Conservation (phyloP, 35 echinoderm and acorn worm species). For the Chiridota heheva region DNA sequence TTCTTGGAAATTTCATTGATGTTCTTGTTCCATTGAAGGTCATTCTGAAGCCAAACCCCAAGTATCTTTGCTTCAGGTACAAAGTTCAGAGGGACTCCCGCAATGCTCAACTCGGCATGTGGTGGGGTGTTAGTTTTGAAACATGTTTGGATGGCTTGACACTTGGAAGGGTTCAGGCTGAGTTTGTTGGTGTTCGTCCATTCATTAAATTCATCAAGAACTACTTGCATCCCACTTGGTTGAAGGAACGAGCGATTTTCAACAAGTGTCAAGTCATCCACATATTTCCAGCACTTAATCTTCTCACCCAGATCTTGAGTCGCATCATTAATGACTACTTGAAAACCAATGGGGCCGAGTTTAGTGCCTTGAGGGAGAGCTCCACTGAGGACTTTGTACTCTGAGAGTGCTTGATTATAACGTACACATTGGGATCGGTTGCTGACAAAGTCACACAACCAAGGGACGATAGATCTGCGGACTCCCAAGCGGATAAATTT, state of each 20-base stretch:
- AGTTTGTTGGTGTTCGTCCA: conserved; percentile 37
- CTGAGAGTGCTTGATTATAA: conserved; percentile 3
- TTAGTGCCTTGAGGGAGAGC: conserved; percentile 59
- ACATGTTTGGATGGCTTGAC: conserved; percentile 41
- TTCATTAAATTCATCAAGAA: conserved; percentile 18
- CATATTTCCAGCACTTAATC: conserved; percentile 62
- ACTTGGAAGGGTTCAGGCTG: conserved; percentile 51
- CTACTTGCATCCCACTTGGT: conserved; percentile 16
- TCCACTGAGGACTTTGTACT: conserved; percentile 22
- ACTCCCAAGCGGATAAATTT: conserved; percentile 43
- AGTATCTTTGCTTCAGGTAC: conserved; percentile 3
- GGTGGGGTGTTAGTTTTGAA: conserved; percentile 4
- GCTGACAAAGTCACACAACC: conserved; percentile 33
- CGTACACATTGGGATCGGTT: conserved; percentile 31
- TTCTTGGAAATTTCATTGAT: conserved; percentile 13
- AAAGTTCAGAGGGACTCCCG: background rate
- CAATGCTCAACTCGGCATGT: conserved; percentile 10
- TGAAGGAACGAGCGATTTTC: conserved; percentile 21
- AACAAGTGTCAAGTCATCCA: conserved; percentile 58
- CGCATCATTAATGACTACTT: conserved; percentile 63
- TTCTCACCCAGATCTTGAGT: background rate
- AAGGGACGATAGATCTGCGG: conserved; percentile 30
- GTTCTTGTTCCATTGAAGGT: conserved; percentile 20
- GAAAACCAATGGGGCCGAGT: conserved; percentile 59
- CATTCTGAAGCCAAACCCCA: background rate